These are phyloP conservation scores for Sycophaga agraensis DNA, from an alignment of 1,140 invertebrate species.

Conservation along the genomic window DNA sequence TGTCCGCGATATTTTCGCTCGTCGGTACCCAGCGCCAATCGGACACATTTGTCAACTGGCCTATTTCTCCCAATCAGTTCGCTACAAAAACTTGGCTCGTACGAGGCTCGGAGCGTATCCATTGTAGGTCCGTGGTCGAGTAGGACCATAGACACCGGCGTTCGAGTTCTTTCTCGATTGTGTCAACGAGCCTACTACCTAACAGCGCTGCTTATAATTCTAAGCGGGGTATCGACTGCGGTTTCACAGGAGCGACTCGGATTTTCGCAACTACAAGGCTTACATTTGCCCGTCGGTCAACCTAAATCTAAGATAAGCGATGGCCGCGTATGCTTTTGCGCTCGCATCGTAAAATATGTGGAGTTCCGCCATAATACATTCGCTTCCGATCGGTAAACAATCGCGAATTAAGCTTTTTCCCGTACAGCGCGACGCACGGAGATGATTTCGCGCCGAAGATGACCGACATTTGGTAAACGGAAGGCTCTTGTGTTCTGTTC, in stretches of 20 bases:
- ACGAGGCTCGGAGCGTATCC: no score
- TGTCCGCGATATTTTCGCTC: constrained; percentile 38
- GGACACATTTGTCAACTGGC: not conserved
- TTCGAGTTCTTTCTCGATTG: constrained; percentile 10
- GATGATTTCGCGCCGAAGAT: constrained; percentile 38
- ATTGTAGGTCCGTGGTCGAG: constrained; percentile 39
- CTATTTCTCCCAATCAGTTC: constrained; percentile 33
- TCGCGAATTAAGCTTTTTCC: no score
- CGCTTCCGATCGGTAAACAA: constrained; percentile 31
- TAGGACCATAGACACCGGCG: constrained; percentile 28
- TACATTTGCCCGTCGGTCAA: not conserved
- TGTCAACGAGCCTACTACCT: no score
- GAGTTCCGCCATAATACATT: no score
- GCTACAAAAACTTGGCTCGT: constrained; percentile 33
- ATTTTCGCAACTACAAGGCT: not conserved
- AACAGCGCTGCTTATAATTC: not conserved
- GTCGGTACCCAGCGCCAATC: constrained; percentile 52
- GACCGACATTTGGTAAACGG: constrained; percentile 39
- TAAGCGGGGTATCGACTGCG: not conserved
- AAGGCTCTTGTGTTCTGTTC: constrained; percentile 17
- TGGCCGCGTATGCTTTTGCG: not conserved
- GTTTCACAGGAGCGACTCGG: not conserved
- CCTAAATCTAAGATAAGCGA: no score
- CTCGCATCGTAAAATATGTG: no score
- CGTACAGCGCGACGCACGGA: constrained; percentile 32